Base-by-base conservation (phyloP, 2,888 invertebrate genomes). In the Euspilapteryx auroguttella region DNA sequence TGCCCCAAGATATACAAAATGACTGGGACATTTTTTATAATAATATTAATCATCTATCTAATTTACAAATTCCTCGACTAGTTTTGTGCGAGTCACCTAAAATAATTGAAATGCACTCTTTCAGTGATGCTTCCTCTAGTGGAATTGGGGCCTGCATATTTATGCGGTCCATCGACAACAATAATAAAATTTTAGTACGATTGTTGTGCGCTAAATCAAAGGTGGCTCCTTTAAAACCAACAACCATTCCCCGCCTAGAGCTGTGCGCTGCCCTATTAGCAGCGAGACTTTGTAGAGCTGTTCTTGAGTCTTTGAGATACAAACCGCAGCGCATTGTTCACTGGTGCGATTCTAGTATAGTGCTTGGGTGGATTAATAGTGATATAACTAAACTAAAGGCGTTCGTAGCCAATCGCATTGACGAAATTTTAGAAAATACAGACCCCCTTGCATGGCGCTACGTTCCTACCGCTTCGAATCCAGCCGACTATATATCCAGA, bases 81-180 rank as follows among this genome's bases (percentile, higher is more conserved):
- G 13, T 21, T 17, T 9, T 20, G 3, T 24, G 29, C 21, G 14
- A 12, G 3, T 11, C 8, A 4, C 17, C 9, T 12, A 3, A 9
- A 29, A 5, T 1, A 2, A 33, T 42, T 4, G 43, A 47, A 31
- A 12, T 50, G 6, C 44, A 47, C 24, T 23, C 33, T 0, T 48
- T 48, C 24, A 36, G 40, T 14, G 47, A 47, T 23, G 42, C 47
- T 1, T 44, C 45, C 0, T 30, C 34, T 10, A 2, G 2, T 1
- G 45, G 45, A 1, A 44, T 40, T 12, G 47, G 44, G 1, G 39
- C 44, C 3, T 47, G 45, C 22, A 15, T 48, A 12, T 49, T 46
- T 29, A 15, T 44, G 4, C 28, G 23, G 11, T 36, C 44, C 0
- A 25, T 39, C 6, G 28, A 28, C 1, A 27, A 31, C 2, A 6